Evolutionary conservation across 2,888 invertebrate genomes (phyloP), one percentile per base, ranked within the genome.

Genomic region (Protula sp.): DNA sequence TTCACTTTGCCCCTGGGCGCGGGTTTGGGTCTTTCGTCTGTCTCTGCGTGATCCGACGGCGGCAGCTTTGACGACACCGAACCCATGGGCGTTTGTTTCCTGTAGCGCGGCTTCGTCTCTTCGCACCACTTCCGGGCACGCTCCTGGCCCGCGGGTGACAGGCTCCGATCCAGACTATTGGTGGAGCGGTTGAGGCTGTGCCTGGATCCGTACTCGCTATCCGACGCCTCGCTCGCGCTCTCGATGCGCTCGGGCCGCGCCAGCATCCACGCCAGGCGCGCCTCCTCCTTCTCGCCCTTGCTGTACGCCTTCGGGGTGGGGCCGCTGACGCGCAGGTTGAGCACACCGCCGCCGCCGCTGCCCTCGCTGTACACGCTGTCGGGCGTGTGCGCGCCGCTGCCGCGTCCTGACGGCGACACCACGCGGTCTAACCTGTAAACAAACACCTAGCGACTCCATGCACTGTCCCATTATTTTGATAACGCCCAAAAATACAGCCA

Each of bases 211-310:
- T 22, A 24, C 53, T 69, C 69, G 27, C 38, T 55, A 56, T 68
- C 69, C 14, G 67, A 67, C 14, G 62, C 57, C 30, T 69, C 69
- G 55, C 68, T 66, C 55, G 64, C 60, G 55, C 67, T 67, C 47
- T 69, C 69, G 26, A 69, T 66, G 9, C 62, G 58, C 1, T 58
- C 61, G 2, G 69, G 67, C 3, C 47, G 45, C 9, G 64, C 64
- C 27, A 53, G 47, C 30, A 69, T 67, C 30, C 66, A 69, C 2
- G 58, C 64, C 24, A 26, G 61, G 27, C 69, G 30, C 1, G 68
- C 67, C 1, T 62, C 22, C 1, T 30, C 48, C 30, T 61, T 70
- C 2, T 60, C 55, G 2, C 27, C 27, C 9, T 55, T 54, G 9
- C 30, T 61, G 59, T 62, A 69, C 28, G 69, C 68, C 48, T 69